These are phyloP conservation scores for Zosterops borbonicus DNA, from an alignment of 2,113 vertebrate genomes.

Conservation along the genomic window DNA sequence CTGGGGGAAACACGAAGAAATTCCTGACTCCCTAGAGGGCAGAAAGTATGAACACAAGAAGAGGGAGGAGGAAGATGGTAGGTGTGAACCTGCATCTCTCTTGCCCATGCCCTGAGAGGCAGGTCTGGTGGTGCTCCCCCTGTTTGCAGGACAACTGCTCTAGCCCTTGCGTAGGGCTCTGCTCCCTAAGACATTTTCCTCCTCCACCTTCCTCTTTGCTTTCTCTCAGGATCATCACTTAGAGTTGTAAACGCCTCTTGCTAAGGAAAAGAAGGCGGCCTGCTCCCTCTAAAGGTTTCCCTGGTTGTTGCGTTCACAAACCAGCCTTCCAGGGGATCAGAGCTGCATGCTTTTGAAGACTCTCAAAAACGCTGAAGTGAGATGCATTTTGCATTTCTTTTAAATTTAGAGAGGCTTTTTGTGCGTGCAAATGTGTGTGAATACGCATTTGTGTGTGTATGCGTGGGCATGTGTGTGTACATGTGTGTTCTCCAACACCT, in stretches of 20 bases:
- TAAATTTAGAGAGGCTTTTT: neutral
- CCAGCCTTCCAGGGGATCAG: too few relatives aligned
- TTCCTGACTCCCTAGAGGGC: neutral
- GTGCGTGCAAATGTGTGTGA: neutral
- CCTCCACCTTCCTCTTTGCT: neutral
- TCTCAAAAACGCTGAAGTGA: neutral
- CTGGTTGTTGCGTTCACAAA: neutral
- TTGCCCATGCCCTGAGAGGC: neutral
- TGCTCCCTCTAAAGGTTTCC: conserved; percentile 54
- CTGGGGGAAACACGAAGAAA: neutral
- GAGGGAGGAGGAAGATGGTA: neutral
- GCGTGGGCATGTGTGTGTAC: accelerated
- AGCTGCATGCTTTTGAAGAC: neutral
- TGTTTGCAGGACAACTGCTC: neutral
- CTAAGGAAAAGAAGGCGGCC: neutral
- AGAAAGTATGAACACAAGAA: neutral
- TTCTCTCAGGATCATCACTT: neutral
- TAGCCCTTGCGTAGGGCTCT: neutral
- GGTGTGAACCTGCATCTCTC: neutral
- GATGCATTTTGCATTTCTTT: neutral
- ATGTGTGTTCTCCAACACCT: neutral
- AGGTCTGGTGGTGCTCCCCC: neutral
- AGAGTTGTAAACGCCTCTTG: neutral
- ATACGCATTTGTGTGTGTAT: neutral
- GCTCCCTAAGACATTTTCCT: neutral